Evolutionary conservation across 2,113 vertebrate genomes (phyloP), one percentile per base, ranked within the genome.

Genomic region (Orycteropus afer): DNA sequence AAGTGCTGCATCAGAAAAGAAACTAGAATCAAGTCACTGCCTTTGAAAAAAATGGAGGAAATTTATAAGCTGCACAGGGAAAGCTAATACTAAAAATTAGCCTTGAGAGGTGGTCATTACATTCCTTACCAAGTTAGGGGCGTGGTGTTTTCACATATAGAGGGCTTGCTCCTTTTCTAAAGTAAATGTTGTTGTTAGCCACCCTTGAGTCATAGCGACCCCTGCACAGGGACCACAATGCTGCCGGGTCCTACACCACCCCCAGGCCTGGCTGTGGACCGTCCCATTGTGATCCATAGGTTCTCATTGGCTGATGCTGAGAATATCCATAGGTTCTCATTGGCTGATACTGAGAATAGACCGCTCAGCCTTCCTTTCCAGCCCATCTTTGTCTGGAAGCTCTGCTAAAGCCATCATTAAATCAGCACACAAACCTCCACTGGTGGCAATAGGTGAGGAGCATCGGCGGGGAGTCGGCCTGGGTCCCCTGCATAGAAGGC

Each of bases 41-140:
- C 34, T 69, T 51, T 53, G 34, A 5, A n/a, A 86, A 49, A 69
- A 37, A 18, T 22, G 20, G 14, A 71, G 20, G 49, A 65, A 47
- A 12, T n/a, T 6, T 63, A 67, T 63, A 23, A 49, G 18, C 67
- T 53, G 61, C 49, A 63, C 67, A 78, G 84, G 55, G 57, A 94
- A 93, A 84, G 29, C 78, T 67, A 74, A 87, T 51, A 29, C 67
- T 80, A 51, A 91, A 95, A n/a, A 10, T 79, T 53, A 92, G 55
- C 34, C n/a, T 65, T 47, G 71, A 83, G 47, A 67, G 5, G 11
- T 55, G 27, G 29, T 51, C 18, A 2, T 37, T 14, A 13, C 10
- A 20, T 23, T 40, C 5, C 20, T 91, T 15, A 7, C 34, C 57
- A 47, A 9, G 42, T 45, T 23, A 51, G 32, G 47, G 45, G 47